Evolutionary conservation across 2,113 vertebrate species (phyloP).

Genomic region (Campylomormyrus numenius): DNA sequence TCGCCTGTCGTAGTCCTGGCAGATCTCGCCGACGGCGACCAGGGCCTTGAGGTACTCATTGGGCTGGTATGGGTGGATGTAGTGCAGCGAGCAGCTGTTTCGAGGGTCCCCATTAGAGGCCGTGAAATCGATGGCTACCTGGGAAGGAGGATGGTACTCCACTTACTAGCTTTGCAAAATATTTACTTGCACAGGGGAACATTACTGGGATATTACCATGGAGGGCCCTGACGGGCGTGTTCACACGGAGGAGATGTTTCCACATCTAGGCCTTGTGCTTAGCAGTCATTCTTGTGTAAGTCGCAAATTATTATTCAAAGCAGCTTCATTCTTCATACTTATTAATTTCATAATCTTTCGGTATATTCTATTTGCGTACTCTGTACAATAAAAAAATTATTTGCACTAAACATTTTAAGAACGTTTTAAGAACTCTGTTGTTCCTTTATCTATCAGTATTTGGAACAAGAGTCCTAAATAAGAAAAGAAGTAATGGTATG

Average conservation of each 20-base stretch:
- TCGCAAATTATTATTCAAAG: not conserved
- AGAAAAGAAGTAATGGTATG: not conserved
- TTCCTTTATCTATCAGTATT: not conserved
- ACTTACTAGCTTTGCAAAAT: not conserved
- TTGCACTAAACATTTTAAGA: not conserved
- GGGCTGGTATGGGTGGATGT: constrained; percentile 97
- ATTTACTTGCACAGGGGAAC: not conserved
- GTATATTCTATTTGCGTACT: not conserved
- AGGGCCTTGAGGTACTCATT: constrained; percentile 97
- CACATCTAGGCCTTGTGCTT: not conserved
- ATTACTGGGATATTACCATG: not conserved
- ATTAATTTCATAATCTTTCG: not conserved
- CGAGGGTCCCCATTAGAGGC: constrained; percentile 94
- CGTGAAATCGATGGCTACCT: constrained; percentile 99
- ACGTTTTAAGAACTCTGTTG: not conserved
- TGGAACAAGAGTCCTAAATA: not conserved
- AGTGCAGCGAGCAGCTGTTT: constrained; percentile 98
- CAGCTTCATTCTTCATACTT: not conserved
- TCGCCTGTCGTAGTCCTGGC: constrained; percentile 99
- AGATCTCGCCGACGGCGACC: constrained; percentile 96
- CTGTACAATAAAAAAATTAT: not conserved
- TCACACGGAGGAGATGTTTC: not conserved
- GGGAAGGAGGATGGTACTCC: constrained; percentile 29
- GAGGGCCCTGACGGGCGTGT: not conserved
- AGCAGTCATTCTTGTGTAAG: not conserved